These are phyloP conservation scores for Seriola rivoliana DNA, from an alignment of 2,113 vertebrate genomes.

Conservation along the genomic window DNA sequence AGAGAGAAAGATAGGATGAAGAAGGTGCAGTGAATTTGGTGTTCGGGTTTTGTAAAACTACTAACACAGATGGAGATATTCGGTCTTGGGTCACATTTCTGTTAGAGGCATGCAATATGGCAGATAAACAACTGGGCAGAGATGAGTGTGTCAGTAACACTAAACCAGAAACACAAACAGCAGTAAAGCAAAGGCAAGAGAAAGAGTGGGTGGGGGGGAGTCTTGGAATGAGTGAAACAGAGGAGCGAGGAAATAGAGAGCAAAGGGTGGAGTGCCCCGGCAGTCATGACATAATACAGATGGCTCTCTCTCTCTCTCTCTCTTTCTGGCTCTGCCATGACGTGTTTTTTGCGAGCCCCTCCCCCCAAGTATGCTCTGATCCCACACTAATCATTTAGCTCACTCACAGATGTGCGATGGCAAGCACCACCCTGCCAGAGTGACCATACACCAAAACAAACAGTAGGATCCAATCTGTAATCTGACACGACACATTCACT, in stretches of 20 bases:
- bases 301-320: conserved; percentile 34
- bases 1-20: background rate
- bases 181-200: conserved; percentile 15
- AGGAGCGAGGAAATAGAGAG: conserved; percentile 34
- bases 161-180: conserved; percentile 13
- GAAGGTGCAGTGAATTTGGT: background rate
- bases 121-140: conserved; percentile 10
- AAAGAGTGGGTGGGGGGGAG: conserved; percentile 34
- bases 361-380: conserved; percentile 17
- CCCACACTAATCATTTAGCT: conserved; percentile 43
- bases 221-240: background rate
- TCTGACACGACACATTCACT: conserved; percentile 11
- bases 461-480: background rate
- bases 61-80: conserved; percentile 9
- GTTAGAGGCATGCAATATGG: background rate
- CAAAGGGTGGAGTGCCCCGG: conserved; percentile 71
- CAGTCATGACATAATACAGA: conserved; percentile 77
- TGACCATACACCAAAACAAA: conserved; percentile 57
- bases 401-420: conserved; percentile 62
- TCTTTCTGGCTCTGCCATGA: conserved; percentile 60
- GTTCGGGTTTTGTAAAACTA: background rate
- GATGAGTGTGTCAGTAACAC: conserved; percentile 16
- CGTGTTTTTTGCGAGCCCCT: conserved; percentile 4
- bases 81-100: conserved; percentile 3
- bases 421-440: conserved; percentile 52